Base-by-base conservation (phyloP, 2,888 invertebrate genomes). In the Agonopterix arenella region DNA sequence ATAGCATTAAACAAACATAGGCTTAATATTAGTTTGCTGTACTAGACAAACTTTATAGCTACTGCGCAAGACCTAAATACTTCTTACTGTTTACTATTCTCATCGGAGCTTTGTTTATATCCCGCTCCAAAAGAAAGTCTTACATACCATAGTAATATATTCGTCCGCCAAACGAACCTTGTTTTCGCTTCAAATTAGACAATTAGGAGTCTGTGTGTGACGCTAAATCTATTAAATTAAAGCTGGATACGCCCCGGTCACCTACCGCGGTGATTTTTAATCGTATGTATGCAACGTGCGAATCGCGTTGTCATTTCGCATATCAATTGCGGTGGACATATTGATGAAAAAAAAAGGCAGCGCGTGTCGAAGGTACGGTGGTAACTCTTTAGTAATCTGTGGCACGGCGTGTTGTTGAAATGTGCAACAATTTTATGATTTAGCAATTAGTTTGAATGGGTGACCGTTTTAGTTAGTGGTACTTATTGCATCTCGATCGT, bases 111-210 rank as follows among this genome's bases (percentile, higher is more conserved):
- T 56, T 70, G 71, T 74, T 77, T 75, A 76, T 71, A 73, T 79
- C 76, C 70, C 78, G 79, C 66, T 73, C 88, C 81, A 84, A 89
- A 88, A 84, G 89, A 89, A 89, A 89, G 89, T 85, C 76, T 76
- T 73, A 74, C 78, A 81, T 83, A 76, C 85, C 83, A 73, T 77
- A 74, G 76, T 74, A 80, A 82, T 80, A 76, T 80, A 84, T 84
- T 81, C 80, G 78, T 70, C 76, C 70, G 70, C 68, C 76, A 75
- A 68, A 69, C 75, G 67, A 63, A 71, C 76, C 76, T 76, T 80
- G 85, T 83, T 86, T 88, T 88, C 85, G 86, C 81, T 79, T 77
- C 78, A 89, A 89, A 88, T 88, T 83, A 89, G 85, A 84, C 89
- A 79, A 88, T 89, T 89, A 89, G 67, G 82, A 89, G 84, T 84